Percentiles rank a stretch among this genome's conserved stretches.
Evolutionary conservation across 23 tunicate species (phyloP).

Genomic region (Trididemnum clinides): DNA sequence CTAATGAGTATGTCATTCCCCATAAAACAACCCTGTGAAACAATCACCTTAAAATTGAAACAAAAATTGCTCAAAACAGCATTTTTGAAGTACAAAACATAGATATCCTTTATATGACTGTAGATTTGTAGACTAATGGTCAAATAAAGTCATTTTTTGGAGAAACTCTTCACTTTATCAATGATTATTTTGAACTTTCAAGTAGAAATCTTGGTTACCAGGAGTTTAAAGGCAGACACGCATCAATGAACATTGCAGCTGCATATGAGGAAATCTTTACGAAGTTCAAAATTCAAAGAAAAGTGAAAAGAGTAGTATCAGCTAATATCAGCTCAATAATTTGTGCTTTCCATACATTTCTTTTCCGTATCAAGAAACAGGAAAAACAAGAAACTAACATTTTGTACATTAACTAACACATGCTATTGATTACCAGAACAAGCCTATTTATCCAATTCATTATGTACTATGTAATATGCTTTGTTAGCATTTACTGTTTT

Average conservation of each 20-base stretch:
- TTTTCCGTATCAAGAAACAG: background rate
- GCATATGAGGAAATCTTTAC: background rate
- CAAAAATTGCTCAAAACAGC: background rate
- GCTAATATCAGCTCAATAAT: background rate
- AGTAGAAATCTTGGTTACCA: conserved; percentile 11
- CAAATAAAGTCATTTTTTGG: conserved; percentile 4
- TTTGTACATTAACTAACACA: background rate
- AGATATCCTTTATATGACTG: conserved; percentile 5
- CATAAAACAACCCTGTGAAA: background rate
- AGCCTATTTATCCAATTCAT: no score
- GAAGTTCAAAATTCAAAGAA: background rate
- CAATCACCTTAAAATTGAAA: background rate
- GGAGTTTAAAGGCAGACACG: conserved; percentile 2
- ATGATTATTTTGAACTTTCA: background rate
- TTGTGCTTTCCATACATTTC: background rate
- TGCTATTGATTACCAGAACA: no score
- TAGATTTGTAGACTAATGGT: background rate
- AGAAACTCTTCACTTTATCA: background rate
- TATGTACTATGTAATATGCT: no score
- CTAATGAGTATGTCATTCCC: background rate
- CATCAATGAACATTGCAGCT: conserved; percentile 5
- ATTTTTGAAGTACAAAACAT: conserved; percentile 7
- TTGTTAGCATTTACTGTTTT: no score
- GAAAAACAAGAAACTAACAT: conserved; percentile 2
- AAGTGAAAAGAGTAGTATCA: conserved; percentile 4